phyloP scores from a whole-genome alignment of 2,888 invertebrate genomes.

The Vandiemenella viatica region DNA sequence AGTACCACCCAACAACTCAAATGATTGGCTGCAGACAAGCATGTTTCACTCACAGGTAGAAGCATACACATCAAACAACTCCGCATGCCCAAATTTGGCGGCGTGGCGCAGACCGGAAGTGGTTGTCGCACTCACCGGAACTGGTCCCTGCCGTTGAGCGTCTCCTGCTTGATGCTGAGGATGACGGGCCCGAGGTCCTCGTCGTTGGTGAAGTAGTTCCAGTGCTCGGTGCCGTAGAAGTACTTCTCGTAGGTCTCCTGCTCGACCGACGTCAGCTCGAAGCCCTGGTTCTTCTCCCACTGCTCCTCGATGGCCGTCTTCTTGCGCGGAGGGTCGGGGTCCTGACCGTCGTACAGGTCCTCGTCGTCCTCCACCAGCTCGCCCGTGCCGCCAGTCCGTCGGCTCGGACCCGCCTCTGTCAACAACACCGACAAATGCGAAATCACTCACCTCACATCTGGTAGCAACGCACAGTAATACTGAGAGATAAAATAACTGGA shows the following conservation, averaged over 20 bases:
- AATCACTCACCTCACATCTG: neutral
- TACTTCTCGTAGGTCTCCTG: conserved; percentile 91
- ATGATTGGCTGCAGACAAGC: too few species aligned
- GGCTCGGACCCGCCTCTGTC: neutral
- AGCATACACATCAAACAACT: too few species aligned
- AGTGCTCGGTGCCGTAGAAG: conserved; percentile 84
- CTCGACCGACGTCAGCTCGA: conserved; percentile 85
- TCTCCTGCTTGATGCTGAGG: conserved; percentile 85
- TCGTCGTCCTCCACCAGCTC: conserved; percentile 46
- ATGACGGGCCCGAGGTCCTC: conserved; percentile 91
- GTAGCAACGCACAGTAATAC: too few species aligned
- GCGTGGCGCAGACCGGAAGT: too few species aligned
- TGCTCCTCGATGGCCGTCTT: conserved; percentile 83
- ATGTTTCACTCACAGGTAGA: too few species aligned
- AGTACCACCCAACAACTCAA: too few species aligned
- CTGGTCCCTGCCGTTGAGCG: conserved; percentile 77
- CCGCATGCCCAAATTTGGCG: too few species aligned
- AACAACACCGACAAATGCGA: neutral
- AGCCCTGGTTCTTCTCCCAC: conserved; percentile 80
- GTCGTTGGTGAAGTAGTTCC: conserved; percentile 92
- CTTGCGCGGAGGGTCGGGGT: conserved; percentile 51
- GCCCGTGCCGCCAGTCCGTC: conserved; percentile 19
- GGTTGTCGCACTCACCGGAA: conserved; percentile 48
- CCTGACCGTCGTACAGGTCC: conserved; percentile 61
- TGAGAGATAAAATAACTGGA: too few species aligned